Percentiles rank a stretch among this genome's conserved stretches.
These are phyloP conservation scores for Selenia dentaria DNA, from an alignment of 2,888 invertebrate genomes.

Conservation along the genomic window DNA sequence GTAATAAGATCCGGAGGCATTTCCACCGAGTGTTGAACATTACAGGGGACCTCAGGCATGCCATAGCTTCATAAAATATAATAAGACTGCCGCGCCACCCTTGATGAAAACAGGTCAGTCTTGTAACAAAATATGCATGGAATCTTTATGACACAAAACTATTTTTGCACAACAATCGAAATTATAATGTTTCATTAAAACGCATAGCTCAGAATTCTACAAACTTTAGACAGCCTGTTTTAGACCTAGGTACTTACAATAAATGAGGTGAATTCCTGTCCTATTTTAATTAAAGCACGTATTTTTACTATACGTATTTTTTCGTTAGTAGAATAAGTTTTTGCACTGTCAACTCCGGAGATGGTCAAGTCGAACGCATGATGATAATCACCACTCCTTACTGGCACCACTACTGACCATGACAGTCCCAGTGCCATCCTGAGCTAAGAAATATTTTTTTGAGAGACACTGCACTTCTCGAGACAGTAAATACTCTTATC, in stretches of 20 bases:
- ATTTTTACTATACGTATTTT: conserved; percentile 5
- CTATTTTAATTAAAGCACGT: conserved; percentile 15
- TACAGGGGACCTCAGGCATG: conserved; percentile 63
- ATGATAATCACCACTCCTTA: no score
- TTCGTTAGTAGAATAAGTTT: conserved; percentile 7
- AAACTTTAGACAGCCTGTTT: not conserved
- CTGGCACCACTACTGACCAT: no score
- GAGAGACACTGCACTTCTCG: no score
- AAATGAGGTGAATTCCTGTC: not conserved
- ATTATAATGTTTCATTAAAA: conserved; percentile 3
- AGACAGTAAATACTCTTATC: no score
- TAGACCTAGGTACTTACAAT: conserved; percentile 1
- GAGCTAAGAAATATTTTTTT: no score
- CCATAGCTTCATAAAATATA: conserved; percentile 77
- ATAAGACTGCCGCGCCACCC: conserved; percentile 64
- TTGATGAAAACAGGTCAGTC: conserved; percentile 60
- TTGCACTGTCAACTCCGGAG: no score
- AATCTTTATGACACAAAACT: conserved; percentile 16
- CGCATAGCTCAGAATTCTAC: not conserved
- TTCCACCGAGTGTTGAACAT: conserved; percentile 60
- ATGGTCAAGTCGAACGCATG: no score
- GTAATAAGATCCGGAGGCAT: conserved; percentile 67
- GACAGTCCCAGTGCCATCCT: no score
- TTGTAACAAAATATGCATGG: conserved; percentile 26
- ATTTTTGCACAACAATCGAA: conserved; percentile 12